Evolutionary conservation across 2,888 invertebrate species (phyloP).

Genomic region (Pherbina coryleti): DNA sequence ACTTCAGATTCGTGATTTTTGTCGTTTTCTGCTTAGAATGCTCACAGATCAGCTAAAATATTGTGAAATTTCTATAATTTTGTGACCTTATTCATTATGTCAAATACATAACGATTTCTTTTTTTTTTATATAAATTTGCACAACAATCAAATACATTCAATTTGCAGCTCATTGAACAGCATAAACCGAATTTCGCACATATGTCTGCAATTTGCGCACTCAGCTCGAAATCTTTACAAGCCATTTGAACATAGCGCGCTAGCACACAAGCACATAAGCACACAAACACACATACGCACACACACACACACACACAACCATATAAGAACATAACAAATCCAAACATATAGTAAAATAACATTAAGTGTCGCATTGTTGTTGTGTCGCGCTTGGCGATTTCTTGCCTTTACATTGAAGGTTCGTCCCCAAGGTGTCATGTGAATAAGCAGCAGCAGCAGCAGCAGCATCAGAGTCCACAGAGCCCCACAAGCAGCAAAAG

Average conservation of each 20-base stretch:
- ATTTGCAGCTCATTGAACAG: constrained; percentile 26
- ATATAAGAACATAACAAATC: not conserved
- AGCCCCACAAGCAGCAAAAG: too few species aligned
- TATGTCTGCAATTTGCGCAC: not conserved
- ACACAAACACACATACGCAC: not conserved
- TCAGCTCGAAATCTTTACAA: constrained; percentile 6
- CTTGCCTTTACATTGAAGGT: not conserved
- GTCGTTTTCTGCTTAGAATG: too few species aligned
- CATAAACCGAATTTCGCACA: not conserved
- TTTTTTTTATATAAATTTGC: not conserved
- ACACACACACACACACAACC: not conserved
- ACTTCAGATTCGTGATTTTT: too few species aligned
- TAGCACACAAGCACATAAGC: not conserved
- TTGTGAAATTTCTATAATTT: not conserved
- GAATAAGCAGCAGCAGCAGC: constrained; percentile 5
- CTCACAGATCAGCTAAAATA: not conserved
- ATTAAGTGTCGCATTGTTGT: not conserved
- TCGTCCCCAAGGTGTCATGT: constrained; percentile 21
- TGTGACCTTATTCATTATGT: not conserved
- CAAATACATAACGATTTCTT: not conserved
- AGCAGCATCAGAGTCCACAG: not conserved
- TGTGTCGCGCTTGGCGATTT: not conserved
- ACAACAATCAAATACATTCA: not conserved
- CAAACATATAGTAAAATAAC: not conserved
- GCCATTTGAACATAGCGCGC: constrained; percentile 9